Evolutionary conservation across 2,113 vertebrate species (phyloP).

Genomic region (Mellivora capensis): DNA sequence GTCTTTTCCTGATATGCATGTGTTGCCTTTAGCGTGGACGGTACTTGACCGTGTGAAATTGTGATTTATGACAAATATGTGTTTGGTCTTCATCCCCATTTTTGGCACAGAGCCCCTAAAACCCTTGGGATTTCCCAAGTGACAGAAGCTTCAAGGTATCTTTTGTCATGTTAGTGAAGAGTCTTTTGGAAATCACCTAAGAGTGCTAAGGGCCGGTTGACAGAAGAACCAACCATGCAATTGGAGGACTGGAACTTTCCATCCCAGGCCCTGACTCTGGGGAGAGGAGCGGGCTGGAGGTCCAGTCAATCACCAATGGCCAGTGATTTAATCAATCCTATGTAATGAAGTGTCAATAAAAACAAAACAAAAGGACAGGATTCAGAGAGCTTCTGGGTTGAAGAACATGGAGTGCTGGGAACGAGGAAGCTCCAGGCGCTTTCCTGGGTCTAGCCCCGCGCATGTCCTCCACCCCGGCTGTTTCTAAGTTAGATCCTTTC

Average conservation of each 20-base stretch:
- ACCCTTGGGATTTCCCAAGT: not conserved
- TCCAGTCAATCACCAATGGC: not conserved
- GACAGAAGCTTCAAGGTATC: not conserved
- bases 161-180: not conserved
- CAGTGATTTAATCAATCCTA: not conserved
- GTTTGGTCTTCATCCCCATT: not conserved
- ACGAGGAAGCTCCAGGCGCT: not conserved
- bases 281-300: not conserved
- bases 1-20: not conserved
- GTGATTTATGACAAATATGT: not conserved
- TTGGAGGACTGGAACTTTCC: not conserved
- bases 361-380: not conserved
- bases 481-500: not conserved
- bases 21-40: not conserved
- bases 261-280: no score
- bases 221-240: not conserved
- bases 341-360: not conserved
- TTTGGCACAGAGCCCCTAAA: not conserved
- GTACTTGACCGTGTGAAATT: accelerated
- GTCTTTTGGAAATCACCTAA: not conserved
- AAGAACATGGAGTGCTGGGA: not conserved
- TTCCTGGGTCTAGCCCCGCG: accelerated
- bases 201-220: not conserved
- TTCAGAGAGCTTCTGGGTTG: not conserved
- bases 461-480: no score